Percentiles rank a stretch among this genome's conserved stretches.
These are phyloP conservation scores for Megaceryle maxima DNA, from an alignment of 2,113 vertebrate genomes.

Conservation along the genomic window DNA sequence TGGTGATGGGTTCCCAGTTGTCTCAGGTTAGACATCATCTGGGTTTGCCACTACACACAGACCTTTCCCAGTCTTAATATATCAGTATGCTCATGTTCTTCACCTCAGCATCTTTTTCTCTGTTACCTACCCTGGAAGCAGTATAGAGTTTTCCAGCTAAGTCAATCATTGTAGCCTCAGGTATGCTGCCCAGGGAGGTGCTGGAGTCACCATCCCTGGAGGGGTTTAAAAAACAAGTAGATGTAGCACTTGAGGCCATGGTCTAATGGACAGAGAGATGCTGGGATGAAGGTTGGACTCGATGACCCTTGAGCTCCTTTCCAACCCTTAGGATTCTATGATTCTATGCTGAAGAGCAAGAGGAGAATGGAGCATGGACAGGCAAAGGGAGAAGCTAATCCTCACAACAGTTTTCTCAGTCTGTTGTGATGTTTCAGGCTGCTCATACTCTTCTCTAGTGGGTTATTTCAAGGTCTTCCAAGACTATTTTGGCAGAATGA, in stretches of 20 bases:
- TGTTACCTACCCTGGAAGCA: not conserved
- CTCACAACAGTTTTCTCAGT: not conserved
- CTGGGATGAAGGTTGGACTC: too few relatives aligned
- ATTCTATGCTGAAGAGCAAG: not conserved
- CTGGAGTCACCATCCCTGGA: too few relatives aligned
- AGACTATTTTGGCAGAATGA: not conserved
- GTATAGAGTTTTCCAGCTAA: not conserved
- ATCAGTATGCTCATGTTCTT: not conserved
- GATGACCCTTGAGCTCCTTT: too few relatives aligned
- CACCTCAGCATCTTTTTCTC: not conserved
- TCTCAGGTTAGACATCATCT: not conserved
- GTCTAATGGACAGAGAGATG: too few relatives aligned
- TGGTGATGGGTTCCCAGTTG: not conserved
- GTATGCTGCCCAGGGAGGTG: not conserved
- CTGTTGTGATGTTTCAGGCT: not conserved
- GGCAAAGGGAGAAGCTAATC: not conserved
- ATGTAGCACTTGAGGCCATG: too few relatives aligned
- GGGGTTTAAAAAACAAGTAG: too few relatives aligned
- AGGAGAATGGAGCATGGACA: not conserved
- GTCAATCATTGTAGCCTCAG: not conserved
- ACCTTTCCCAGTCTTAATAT: not conserved
- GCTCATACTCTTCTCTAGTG: not conserved
- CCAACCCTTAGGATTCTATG: not conserved
- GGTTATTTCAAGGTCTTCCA: not conserved
- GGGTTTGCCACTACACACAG: not conserved